These are phyloP conservation scores for Coenonympha arcania DNA, from an alignment of 2,888 invertebrate species.

Conservation along the genomic window DNA sequence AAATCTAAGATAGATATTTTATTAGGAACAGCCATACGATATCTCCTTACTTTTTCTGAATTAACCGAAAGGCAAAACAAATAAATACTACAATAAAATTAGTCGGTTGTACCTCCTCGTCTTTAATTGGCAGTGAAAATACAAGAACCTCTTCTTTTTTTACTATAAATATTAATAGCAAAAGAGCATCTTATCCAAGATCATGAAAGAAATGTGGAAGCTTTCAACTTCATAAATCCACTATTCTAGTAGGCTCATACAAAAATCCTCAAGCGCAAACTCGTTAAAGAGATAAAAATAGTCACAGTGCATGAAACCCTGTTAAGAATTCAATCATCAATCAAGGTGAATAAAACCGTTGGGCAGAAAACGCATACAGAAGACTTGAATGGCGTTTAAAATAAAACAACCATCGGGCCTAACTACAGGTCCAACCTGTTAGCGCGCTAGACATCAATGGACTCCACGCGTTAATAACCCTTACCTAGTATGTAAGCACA, in stretches of 20 bases:
- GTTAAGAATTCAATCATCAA: background rate
- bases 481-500: background rate
- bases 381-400: conserved; percentile 2
- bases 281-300: background rate
- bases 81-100: too few species aligned
- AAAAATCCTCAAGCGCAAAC: background rate
- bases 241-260: background rate
- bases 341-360: conserved; percentile 5
- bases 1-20: too few species aligned
- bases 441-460: conserved; percentile 1
- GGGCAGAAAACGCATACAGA: background rate
- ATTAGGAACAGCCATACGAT: too few species aligned
- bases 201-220: too few species aligned
- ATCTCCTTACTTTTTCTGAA: too few species aligned
- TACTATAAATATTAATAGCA: too few species aligned
- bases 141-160: too few species aligned
- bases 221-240: too few species aligned
- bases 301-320: background rate
- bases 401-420: conserved; percentile 3
- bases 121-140: too few species aligned
- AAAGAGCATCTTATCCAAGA: too few species aligned
- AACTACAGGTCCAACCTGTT: background rate
- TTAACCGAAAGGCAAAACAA: too few species aligned
- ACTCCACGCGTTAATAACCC: background rate
- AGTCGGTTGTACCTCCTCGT: too few species aligned